These are phyloP conservation scores for Carcina quercana DNA, from an alignment of 2,888 invertebrate species.

Conservation along the genomic window DNA sequence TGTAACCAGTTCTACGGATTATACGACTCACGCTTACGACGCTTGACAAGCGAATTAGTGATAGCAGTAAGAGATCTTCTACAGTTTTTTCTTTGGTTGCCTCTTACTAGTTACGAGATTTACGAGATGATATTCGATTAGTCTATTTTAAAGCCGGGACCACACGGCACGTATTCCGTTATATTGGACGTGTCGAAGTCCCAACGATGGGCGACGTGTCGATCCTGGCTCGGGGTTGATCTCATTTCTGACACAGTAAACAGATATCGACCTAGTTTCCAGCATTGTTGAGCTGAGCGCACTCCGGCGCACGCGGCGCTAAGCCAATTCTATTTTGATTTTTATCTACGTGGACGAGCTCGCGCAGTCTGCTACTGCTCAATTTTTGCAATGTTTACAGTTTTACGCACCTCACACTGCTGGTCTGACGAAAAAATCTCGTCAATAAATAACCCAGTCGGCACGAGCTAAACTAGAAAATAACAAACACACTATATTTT, in stretches of 20 bases:
- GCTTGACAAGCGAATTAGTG: no score
- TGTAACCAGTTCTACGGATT: no score
- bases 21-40: no score
- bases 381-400: conserved; percentile 59
- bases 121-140: no score
- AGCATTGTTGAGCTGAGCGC: conserved; percentile 53
- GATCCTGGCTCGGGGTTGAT: conserved; percentile 24
- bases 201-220: conserved; percentile 6
- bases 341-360: conserved; percentile 52
- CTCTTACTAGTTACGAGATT: no score
- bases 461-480: not conserved
- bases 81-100: no score
- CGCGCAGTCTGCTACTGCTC: conserved; percentile 42
- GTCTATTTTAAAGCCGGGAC: not conserved
- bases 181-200: conserved; percentile 1
- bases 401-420: conserved; percentile 1
- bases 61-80: no score
- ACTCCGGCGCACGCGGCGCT: conserved; percentile 52
- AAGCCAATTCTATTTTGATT: conserved; percentile 69
- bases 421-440: conserved; percentile 1
- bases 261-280: conserved; percentile 64
- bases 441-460: not conserved
- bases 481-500: not conserved
- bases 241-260: conserved; percentile 61
- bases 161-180: not conserved